A percentile compares a stretch with the other conserved stretches of the same genome.
Conservation (phyloP, 2,797 vertebrate genomes). For the Alauda arvensis region DNA sequence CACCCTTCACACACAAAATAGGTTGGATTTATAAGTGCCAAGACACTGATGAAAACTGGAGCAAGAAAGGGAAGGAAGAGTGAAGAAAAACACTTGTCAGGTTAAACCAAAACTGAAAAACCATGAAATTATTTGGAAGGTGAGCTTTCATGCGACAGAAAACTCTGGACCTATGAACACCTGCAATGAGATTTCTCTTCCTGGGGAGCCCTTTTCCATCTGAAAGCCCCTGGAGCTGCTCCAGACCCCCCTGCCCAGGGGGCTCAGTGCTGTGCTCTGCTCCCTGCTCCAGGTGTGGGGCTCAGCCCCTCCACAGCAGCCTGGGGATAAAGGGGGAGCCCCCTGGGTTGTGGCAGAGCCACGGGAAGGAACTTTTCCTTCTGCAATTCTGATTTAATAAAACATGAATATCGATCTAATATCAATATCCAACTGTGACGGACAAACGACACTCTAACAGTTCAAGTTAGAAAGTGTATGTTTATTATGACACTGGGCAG, state of each 20-base stretch:
- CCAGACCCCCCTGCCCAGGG: background rate
- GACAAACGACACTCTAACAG: too few species aligned
- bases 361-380: background rate
- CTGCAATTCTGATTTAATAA: too few species aligned
- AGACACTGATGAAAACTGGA: background rate
- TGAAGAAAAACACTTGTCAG: background rate
- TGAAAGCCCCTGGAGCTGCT: background rate
- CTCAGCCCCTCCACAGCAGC: background rate
- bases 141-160: background rate
- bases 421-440: too few species aligned
- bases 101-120: background rate
- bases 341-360: background rate
- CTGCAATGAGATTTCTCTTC: background rate
- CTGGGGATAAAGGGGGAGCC: rapidly evolving
- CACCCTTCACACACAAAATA: background rate
- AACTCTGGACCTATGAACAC: background rate
- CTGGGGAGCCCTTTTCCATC: background rate
- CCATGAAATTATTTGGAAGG: background rate
- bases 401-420: too few species aligned
- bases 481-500: too few species aligned
- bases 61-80: background rate
- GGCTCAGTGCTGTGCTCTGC: background rate
- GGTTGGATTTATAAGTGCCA: background rate
- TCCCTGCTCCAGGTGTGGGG: background rate
- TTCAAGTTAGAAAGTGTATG: too few species aligned